Evolutionary conservation across 2,113 vertebrate genomes (phyloP).

Genomic region (Pyrgilauda ruficollis): DNA sequence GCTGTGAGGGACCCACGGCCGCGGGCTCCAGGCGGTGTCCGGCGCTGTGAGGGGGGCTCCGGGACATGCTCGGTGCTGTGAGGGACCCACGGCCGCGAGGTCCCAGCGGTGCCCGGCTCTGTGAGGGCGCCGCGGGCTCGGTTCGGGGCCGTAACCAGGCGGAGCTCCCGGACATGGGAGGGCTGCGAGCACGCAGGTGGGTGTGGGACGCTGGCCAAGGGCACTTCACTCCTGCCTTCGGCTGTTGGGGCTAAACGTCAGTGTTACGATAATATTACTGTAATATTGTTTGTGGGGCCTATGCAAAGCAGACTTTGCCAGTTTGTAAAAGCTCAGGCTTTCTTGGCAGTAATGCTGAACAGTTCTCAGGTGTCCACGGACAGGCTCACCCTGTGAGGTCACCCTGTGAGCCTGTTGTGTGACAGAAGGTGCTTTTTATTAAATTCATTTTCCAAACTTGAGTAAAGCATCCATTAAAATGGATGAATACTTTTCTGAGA

Average conservation of each 20-base stretch:
- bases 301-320: neutral
- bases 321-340: neutral
- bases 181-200: neutral
- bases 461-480: neutral
- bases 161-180: neutral
- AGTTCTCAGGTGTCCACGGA: neutral
- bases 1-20: neutral
- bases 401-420: too few species aligned
- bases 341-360: rapidly evolving
- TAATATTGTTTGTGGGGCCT: neutral
- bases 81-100: neutral
- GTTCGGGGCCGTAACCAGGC: neutral
- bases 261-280: too few species aligned
- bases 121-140: neutral
- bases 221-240: rapidly evolving
- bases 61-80: rapidly evolving
- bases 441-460: neutral
- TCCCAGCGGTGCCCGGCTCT: rapidly evolving
- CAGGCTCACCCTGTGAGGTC: neutral
- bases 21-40: rapidly evolving
- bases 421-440: neutral
- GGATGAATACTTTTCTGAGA: neutral
- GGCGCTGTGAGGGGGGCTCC: neutral
- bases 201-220: rapidly evolving
- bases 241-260: rapidly evolving